Conservation (phyloP, 2,113 vertebrate genomes). For the Conger conger region DNA sequence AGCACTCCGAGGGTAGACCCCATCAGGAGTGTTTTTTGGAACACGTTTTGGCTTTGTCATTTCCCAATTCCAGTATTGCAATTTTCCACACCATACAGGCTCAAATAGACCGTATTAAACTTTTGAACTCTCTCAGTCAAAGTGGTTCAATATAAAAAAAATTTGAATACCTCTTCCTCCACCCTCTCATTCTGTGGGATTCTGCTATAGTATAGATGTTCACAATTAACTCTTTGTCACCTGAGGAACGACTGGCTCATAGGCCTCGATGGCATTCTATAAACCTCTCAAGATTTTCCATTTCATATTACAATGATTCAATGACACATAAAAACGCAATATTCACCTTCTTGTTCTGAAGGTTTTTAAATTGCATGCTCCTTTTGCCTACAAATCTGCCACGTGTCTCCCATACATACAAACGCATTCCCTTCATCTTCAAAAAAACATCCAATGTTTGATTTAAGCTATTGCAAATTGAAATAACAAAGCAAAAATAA, state of each 20-base stretch:
- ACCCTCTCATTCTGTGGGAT: not conserved
- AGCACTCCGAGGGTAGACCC: slow-evolving; percentile 35
- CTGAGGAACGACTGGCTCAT: not conserved
- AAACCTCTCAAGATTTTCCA: slow-evolving; percentile 1
- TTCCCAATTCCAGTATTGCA: slow-evolving; percentile 23
- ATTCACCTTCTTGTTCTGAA: not conserved
- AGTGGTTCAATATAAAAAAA: slow-evolving; percentile 8
- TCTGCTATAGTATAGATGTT: not conserved
- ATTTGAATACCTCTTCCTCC: not conserved
- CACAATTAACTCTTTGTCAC: slow-evolving; percentile 8
- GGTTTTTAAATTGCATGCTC: slow-evolving; percentile 3
- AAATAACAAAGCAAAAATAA: not conserved
- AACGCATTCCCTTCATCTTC: not conserved
- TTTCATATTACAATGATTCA: slow-evolving; percentile 7
- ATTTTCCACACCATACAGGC: slow-evolving; percentile 16
- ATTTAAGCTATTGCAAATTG: not conserved
- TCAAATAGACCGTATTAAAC: slow-evolving; percentile 11
- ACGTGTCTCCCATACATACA: not conserved
- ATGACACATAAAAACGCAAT: slow-evolving; percentile 4
- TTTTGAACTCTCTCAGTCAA: slow-evolving; percentile 13
- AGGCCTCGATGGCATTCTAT: not conserved
- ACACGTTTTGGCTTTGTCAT: slow-evolving; percentile 27
- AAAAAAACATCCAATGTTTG: not conserved
- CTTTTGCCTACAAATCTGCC: not conserved
- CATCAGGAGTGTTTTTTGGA: not conserved